A percentile compares a stretch with the other conserved stretches of the same genome.
These are phyloP conservation scores for Tetropium fuscum DNA, from an alignment of 2,888 invertebrate species.

Conservation along the genomic window DNA sequence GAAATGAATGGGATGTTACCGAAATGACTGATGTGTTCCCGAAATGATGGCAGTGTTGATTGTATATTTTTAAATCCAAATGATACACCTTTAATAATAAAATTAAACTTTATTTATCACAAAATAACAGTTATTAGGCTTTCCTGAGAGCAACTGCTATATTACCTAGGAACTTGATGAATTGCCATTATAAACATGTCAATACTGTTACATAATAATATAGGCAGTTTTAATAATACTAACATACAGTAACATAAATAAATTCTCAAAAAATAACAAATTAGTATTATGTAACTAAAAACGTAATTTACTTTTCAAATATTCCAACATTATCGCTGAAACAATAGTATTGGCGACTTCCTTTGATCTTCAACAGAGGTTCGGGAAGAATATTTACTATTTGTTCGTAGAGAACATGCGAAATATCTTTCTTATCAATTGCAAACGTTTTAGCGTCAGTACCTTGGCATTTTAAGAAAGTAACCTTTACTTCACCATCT, in stretches of 20 bases:
- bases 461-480: background rate
- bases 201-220: background rate
- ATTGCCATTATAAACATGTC: background rate
- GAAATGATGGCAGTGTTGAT: background rate
- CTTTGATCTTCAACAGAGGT: background rate
- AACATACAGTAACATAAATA: background rate
- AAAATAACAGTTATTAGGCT: background rate
- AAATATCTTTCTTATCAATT: conserved; percentile 6
- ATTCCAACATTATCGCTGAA: background rate
- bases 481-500: conserved; percentile 10
- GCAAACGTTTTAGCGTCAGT: background rate
- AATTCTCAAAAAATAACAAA: conserved; percentile 1
- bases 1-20: background rate
- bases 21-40: background rate
- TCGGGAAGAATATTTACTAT: conserved; percentile 2
- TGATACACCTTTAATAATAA: background rate
- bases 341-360: background rate
- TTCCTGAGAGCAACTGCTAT: background rate
- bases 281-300: background rate
- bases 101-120: background rate
- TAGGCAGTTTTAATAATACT: background rate
- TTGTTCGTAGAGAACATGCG: conserved; percentile 8
- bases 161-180: background rate
- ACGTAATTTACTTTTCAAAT: background rate
- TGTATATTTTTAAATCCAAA: background rate